phyloP scores from a whole-genome alignment of 2,113 vertebrate species.

The Corythornis cristatus region DNA sequence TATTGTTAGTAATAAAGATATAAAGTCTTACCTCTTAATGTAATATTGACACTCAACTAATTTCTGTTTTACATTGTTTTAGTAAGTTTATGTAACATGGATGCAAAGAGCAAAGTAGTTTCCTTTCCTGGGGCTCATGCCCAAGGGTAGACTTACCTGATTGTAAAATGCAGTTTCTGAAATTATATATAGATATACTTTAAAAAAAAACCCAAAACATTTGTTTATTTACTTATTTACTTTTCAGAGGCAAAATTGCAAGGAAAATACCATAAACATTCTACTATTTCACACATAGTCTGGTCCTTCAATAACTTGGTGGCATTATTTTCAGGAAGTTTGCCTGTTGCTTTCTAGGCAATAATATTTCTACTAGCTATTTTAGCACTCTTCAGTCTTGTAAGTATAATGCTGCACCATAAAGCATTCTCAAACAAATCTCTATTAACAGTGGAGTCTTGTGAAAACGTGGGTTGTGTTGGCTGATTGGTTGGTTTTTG shows the following conservation, averaged over 20 bases:
- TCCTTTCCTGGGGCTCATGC: neutral
- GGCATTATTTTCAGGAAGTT: neutral
- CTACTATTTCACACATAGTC: neutral
- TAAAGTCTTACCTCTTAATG: slow-evolving; percentile 1
- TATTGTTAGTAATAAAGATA: slow-evolving; percentile 48
- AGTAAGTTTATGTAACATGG: neutral
- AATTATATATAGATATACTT: neutral
- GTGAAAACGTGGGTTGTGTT: neutral
- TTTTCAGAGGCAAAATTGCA: neutral
- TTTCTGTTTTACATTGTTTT: neutral
- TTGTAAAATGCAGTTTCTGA: neutral
- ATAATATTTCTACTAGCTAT: neutral
- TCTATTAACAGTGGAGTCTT: neutral
- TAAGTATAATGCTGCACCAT: neutral
- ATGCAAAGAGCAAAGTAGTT: neutral
- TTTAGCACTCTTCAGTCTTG: neutral
- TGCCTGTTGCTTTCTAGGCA: neutral
- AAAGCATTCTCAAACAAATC: neutral
- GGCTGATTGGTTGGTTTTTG: neutral
- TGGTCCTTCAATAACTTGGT: neutral
- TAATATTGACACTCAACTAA: neutral
- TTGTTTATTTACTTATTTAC: neutral
- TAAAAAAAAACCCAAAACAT: too few relatives aligned
- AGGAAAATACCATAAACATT: neutral
- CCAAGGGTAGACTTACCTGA: neutral